Base-by-base conservation (phyloP, 2,888 invertebrate genomes). In the Plutella xylostella region DNA sequence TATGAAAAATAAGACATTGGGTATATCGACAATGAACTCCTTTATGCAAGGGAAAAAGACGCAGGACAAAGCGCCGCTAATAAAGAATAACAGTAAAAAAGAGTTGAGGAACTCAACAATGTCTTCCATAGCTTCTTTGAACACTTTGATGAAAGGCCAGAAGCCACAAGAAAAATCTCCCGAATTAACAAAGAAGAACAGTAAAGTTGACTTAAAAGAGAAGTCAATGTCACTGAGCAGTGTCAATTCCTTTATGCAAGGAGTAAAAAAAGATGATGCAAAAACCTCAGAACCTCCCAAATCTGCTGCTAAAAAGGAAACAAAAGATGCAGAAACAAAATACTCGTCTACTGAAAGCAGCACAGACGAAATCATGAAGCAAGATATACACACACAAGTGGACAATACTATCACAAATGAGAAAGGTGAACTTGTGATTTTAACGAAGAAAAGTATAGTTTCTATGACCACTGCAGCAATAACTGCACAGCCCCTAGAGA, bases 391-490 rank as follows among this genome's bases (percentile, higher is more conserved):
- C 56, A 84, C 85, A 0, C 85, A 85, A 55, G 82, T 76, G 51
- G 84, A 85, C 48, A 82, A 79, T 19, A n/a, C n/a, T 60, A 56
- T 64, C 12, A 67, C 68, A n/a, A 72, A 72, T 50, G 74, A 73
- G 15, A 74, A 72, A 53, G 75, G 73, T 18, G 80, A 80, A 47
- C 57, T 85, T 14, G 73, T 85, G 6, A 73, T 83, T 43, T 55
- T 85, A 43, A 84, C 84, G 0, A 85, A 84, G 58, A 79, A 80
- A 55, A 85, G 68, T 50, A 72, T 86, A 18, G 74, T 86, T 34
- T 86, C 86, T 15, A 87, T 86, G 86, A 86, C 86, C 12, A 86
- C 86, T 4, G 86, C 86, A 17, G 86, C 87, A 5, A 86, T 87
- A 42, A 85, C 86, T 42, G 77, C 86, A 5, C 86, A 86, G 48